Conservation (phyloP, 2,797 vertebrate genomes). For the Toxotes lorentzi region DNA sequence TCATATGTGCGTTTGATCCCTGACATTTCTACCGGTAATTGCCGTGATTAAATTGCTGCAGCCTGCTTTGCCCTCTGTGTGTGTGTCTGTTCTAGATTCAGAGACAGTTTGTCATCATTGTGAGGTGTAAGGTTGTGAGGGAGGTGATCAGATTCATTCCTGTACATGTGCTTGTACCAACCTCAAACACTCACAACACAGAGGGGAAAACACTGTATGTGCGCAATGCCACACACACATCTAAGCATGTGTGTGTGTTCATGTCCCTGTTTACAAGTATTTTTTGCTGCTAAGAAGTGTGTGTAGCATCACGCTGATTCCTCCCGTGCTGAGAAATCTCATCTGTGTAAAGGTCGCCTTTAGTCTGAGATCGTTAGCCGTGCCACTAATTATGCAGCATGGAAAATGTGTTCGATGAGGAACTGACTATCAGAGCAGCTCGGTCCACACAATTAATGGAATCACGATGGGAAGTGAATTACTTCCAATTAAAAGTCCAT, state of each 20-base stretch:
- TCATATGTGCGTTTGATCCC: slow-evolving; percentile 62
- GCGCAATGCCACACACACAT: background rate
- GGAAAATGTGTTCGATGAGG: slow-evolving; percentile 66
- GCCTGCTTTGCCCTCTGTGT: slow-evolving; percentile 17
- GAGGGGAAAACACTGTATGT: background rate
- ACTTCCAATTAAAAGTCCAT: slow-evolving; percentile 84
- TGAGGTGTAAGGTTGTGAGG: slow-evolving; percentile 31
- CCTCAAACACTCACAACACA: slow-evolving; percentile 28
- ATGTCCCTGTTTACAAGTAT: background rate
- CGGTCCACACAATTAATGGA: slow-evolving; percentile 80
- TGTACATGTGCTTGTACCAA: slow-evolving; percentile 32
- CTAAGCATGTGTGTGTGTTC: background rate
- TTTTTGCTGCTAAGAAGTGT: slow-evolving; percentile 9
- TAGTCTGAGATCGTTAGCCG: slow-evolving; percentile 74
- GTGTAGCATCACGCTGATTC: slow-evolving; percentile 40
- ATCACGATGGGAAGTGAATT: slow-evolving; percentile 80
- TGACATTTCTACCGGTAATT: slow-evolving; percentile 78
- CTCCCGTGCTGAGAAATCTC: slow-evolving; percentile 68
- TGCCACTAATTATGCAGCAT: slow-evolving; percentile 74
- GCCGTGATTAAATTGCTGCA: slow-evolving; percentile 48
- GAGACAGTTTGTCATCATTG: slow-evolving; percentile 45
- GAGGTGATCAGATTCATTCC: slow-evolving; percentile 52
- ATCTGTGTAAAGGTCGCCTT: slow-evolving; percentile 72
- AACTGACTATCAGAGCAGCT: slow-evolving; percentile 69
- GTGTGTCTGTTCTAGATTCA: slow-evolving; percentile 32